Evolutionary conservation across 2,113 vertebrate species (phyloP).

Genomic region (Phalacrocorax brasilianus): DNA sequence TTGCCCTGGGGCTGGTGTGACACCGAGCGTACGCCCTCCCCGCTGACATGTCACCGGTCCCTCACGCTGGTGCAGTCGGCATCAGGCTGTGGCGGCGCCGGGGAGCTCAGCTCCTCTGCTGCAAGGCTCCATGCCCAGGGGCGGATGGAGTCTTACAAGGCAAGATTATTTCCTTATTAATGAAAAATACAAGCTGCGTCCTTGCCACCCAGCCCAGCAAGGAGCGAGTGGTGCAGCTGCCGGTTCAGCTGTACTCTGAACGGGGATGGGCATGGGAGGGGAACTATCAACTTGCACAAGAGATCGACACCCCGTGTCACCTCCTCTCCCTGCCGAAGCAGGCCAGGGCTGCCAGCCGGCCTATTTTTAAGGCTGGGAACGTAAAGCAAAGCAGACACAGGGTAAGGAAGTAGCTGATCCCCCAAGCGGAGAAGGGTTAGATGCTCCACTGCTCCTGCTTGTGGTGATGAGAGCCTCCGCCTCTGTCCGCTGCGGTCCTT

Average conservation of each 20-base stretch:
- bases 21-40: background rate
- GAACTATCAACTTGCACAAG: background rate
- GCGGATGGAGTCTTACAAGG: background rate
- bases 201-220: background rate
- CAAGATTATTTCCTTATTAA: background rate
- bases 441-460: background rate
- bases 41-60: background rate
- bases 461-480: fast-evolving
- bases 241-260: background rate
- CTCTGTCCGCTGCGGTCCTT: fast-evolving
- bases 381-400: background rate
- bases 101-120: background rate
- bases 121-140: background rate
- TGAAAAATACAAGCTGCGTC: fast-evolving
- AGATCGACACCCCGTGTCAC: background rate
- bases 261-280: background rate
- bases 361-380: conserved; percentile 34
- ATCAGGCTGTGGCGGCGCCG: fast-evolving
- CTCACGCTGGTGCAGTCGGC: fast-evolving
- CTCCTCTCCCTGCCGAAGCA: background rate
- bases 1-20: background rate
- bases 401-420: background rate
- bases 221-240: fast-evolving
- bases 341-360: background rate
- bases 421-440: background rate